These are phyloP conservation scores for Sminthurides bifidus DNA, from an alignment of 1,140 invertebrate species.

Conservation along the genomic window DNA sequence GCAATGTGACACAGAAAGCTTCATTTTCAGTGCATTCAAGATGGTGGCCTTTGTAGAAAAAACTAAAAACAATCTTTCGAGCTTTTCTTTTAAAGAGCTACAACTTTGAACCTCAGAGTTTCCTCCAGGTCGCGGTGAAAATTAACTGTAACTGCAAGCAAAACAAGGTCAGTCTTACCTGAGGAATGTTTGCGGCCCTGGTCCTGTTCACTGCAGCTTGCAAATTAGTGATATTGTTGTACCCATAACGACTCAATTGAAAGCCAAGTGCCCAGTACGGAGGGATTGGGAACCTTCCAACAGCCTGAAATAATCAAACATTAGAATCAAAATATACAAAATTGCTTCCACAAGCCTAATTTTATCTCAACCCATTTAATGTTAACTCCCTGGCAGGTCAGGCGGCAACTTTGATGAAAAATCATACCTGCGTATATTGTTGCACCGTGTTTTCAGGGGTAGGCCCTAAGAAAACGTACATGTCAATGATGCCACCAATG, in stretches of 20 bases:
- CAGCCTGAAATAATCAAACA: constrained; percentile 9
- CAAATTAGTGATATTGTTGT: constrained; percentile 36
- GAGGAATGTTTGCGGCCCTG: constrained; percentile 36
- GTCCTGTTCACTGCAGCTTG: constrained; percentile 36
- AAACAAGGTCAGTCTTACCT: constrained; percentile 10
- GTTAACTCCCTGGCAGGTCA: neutral
- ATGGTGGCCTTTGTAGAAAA: constrained; percentile 3
- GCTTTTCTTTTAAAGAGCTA: no score
- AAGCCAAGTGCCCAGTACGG: constrained; percentile 39
- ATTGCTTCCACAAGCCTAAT: neutral
- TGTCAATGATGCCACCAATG: constrained; percentile 38
- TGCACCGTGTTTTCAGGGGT: constrained; percentile 40
- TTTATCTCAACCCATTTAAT: neutral
- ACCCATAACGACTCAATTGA: constrained; percentile 41
- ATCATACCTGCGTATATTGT: constrained; percentile 39
- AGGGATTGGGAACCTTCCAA: constrained; percentile 36
- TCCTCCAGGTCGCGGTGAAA: neutral
- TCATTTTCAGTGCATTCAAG: constrained; percentile 36
- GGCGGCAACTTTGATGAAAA: neutral
- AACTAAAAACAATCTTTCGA: no score
- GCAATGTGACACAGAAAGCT: neutral
- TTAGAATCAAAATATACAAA: neutral
- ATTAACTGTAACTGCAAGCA: neutral
- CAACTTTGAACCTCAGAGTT: neutral
- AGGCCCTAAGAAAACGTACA: constrained; percentile 42